A percentile compares a stretch with the other conserved stretches of the same genome.
phyloP scores from a whole-genome alignment of 1,140 invertebrate genomes.

The Leptinotarsa defecta region DNA sequence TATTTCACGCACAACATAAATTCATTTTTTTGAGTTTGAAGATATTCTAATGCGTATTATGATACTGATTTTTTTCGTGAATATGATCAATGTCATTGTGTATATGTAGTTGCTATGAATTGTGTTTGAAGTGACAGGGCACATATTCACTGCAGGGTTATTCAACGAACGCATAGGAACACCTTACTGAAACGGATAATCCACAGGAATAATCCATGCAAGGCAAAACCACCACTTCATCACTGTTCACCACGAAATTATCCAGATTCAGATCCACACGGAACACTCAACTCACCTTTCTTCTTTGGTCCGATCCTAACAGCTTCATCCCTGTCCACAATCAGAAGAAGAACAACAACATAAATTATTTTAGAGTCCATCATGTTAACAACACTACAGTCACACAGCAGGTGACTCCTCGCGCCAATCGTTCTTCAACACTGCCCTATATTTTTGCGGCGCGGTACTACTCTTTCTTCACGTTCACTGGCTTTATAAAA shows the following conservation, averaged over 20 bases:
- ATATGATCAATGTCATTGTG: too few relatives aligned
- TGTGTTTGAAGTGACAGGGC: too few relatives aligned
- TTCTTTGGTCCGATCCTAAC: conserved; percentile 39
- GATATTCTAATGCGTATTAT: too few relatives aligned
- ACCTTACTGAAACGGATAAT: background rate
- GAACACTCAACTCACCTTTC: conserved; percentile 39
- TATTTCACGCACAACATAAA: too few relatives aligned
- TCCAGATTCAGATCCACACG: background rate
- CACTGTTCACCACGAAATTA: conserved; percentile 17
- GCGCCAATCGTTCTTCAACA: conserved; percentile 40
- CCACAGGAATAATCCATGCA: background rate
- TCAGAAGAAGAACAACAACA: conserved; percentile 25
- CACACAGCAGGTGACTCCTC: conserved; percentile 15
- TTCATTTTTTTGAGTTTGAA: too few relatives aligned
- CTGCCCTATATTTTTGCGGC: conserved; percentile 45
- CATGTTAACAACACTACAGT: conserved; percentile 24
- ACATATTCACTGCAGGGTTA: too few relatives aligned
- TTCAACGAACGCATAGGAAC: background rate
- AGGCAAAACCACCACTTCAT: conserved; percentile 7
- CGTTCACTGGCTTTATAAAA: conserved; percentile 46
- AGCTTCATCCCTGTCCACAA: conserved; percentile 31
- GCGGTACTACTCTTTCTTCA: conserved; percentile 32
- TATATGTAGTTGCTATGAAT: too few relatives aligned
- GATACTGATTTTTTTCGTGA: too few relatives aligned
- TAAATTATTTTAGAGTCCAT: conserved; percentile 22